Base-by-base conservation (phyloP, 2,888 invertebrate genomes). In the Leucophenga maculata region DNA sequence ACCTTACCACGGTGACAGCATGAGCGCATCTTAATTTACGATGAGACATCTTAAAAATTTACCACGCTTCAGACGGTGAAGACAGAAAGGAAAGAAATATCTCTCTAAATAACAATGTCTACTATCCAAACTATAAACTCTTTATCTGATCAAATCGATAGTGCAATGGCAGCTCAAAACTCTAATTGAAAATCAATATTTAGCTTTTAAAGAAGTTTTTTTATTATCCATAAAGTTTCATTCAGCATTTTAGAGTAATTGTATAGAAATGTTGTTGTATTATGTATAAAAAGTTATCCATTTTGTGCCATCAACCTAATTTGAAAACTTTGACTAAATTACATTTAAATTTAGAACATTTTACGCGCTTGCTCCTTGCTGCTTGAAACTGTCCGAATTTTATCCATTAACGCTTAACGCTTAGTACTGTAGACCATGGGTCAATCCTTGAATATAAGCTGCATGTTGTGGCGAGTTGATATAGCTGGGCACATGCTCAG, bases 1-100 rank as follows among this genome's bases (percentile, higher is more conserved):
- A 97, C 97, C 90, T 98, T 99, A 84, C 99, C 99, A 90, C 98
- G 81, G n/a, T n/a, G n/a, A n/a, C n/a, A n/a, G n/a, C n/a, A n/a
- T n/a, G n/a, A n/a, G n/a, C n/a, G n/a, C n/a, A n/a, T n/a, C n/a
- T n/a, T n/a, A 99, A 99, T 90, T 99, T 99, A 89, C 99, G 94
- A 91, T 99, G 99, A 91, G 99, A 99, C 87, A 87, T 84, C 66
- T 68, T 52, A 62, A 60, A 48, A 57, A 64, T 65, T 66, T 50
- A 55, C 77, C 74, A 73, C 84, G 86, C 57, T 77, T 84, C 81
- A 79, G 79, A 83, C 78, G 85, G 74, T 77, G 85, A 83, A 69
- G 81, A 80, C 74, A 82, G 82, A n/a, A n/a, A n/a, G n/a, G n/a
- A n/a, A n/a, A n/a, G n/a, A n/a, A n/a, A n/a, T n/a, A n/a, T n/a